Evolutionary conservation across 1,140 invertebrate species (phyloP), one percentile per base, ranked within the genome.

Genomic region (Papilio machaon): DNA sequence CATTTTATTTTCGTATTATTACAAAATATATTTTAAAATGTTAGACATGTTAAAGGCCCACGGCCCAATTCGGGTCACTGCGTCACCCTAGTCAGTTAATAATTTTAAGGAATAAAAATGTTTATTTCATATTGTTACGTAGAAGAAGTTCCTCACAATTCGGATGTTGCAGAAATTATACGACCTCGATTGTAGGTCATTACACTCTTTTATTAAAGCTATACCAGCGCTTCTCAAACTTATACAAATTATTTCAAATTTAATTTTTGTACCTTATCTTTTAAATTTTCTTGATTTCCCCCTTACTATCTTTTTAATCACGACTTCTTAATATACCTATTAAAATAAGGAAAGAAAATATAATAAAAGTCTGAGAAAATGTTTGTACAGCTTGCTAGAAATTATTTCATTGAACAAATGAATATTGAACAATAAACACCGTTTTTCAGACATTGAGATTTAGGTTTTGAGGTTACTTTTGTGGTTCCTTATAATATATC

Each of bases 221-320:
- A 54, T 7, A 64, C 23, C 64, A 70, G 64, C 11, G 64, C 23
- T 70, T 70, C 64, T 70, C 64, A 70, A 70, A 38, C 64, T 38
- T 70, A 35, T 35, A 60, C 5, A 2, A 17, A 54, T 54, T 17
- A 17, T 54, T 54, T 54, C 0, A 52, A 52, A 8, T 17, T 17
- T 6, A 54, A 2, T 17, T 54, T 17, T 54, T n/a, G 15, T 43
- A 0, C 38, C 3, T 1, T 43, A 6, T 6, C 4, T 43, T 4
- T 43, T 43, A 2, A 43, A 1, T 43, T 4, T 4, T 43, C 7
- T 43, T 43, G 38, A 43, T 43, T 43, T 43, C 1, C 7, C 7
- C 4, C 7, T 43, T 43, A 43, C 38, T 43, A 1, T 7, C 38
- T 43, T 43, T 43, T 43, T 7, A 43, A 17, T 54, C 2, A 54